Base-by-base conservation (phyloP, 92 coral and sea anemone genomes). In the Bergia sp. region DNA sequence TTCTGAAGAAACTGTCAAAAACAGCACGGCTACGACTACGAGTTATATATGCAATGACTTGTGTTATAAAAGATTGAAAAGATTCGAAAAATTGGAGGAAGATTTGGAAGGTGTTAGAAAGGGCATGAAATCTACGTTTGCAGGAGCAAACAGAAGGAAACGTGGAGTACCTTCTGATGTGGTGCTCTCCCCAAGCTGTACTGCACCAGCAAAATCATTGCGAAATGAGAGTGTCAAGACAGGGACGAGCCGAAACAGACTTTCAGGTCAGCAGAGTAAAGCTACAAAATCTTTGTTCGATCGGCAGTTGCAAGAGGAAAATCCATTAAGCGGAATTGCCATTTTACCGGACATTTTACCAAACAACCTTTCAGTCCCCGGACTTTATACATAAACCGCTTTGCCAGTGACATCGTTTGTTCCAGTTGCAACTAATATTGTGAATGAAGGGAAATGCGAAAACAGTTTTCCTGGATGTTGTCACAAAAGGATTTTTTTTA, bases 111-210 rank as follows among this genome's bases (percentile, higher is more conserved):
- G 43, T 20, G 23, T 89, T 41, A 77, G 81, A 49, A 69, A 38
- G 37, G 8, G 38, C n/a, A 50, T 81, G 87, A 53, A 89, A 42
- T 39, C 73, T 11, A 81, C 23, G 75, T 81, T 88, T 55, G 69
- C 82, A 49, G 55, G 49, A 9, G 69, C 72, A 36, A 72, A 69
- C 29, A 21, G 91, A 37, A 4, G 38, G 16, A 88, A 88, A 36
- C 76, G 86, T 73, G 73, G 91, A 38, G 75, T 73, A 20, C 87
- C 82, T 72, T 44, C 91, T 7, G 91, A 88, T 85, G 72, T 81
- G 38, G 29, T 44, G 49, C 72, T 88, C 81, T 81, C 82, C 7
- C 91, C 77, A 81, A 88, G 82, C 73, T 57, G 50, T 39, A 16
- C 82, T 1, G 75, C 86, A 39, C 87, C 82, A 50, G 38, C 87